Conservation (phyloP, 2,888 invertebrate genomes). For the Amorpha juglandis region DNA sequence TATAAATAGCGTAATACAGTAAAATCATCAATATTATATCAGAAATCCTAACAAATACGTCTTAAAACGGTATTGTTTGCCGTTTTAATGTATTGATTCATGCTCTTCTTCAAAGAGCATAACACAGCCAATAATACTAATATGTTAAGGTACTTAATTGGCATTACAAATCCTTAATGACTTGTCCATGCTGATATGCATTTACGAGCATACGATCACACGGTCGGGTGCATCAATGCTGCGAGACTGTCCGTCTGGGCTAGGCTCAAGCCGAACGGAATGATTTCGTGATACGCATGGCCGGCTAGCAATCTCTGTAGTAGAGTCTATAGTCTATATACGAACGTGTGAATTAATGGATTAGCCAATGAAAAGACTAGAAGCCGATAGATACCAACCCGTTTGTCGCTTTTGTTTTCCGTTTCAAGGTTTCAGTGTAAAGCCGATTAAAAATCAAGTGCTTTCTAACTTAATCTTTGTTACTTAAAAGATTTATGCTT, state of each 20-base stretch:
- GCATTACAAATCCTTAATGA: background rate
- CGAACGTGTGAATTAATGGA: conserved; percentile 9
- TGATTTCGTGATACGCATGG: conserved; percentile 51
- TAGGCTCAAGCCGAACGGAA: conserved; percentile 47
- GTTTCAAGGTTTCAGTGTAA: background rate
- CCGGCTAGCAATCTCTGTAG: conserved; percentile 25
- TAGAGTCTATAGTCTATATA: conserved; percentile 2
- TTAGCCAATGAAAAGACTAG: conserved; percentile 17
- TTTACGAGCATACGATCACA: conserved; percentile 43
- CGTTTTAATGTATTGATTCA: too few relatives aligned
- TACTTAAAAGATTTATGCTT: background rate
- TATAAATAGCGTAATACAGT: too few relatives aligned
- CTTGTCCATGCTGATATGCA: conserved; percentile 9
- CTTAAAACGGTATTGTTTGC: too few relatives aligned
- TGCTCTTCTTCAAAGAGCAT: too few relatives aligned
- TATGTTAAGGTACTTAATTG: background rate
- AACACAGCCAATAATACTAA: background rate
- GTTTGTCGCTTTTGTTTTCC: background rate
- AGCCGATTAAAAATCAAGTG: conserved; percentile 2
- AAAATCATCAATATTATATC: too few relatives aligned
- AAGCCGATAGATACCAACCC: background rate
- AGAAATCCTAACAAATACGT: too few relatives aligned
- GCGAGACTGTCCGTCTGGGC: conserved; percentile 33
- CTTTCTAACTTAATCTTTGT: background rate
- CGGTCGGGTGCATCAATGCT: conserved; percentile 41